Evolutionary conservation across 2,888 invertebrate genomes (phyloP).

Genomic region (Pterobdella sp.): DNA sequence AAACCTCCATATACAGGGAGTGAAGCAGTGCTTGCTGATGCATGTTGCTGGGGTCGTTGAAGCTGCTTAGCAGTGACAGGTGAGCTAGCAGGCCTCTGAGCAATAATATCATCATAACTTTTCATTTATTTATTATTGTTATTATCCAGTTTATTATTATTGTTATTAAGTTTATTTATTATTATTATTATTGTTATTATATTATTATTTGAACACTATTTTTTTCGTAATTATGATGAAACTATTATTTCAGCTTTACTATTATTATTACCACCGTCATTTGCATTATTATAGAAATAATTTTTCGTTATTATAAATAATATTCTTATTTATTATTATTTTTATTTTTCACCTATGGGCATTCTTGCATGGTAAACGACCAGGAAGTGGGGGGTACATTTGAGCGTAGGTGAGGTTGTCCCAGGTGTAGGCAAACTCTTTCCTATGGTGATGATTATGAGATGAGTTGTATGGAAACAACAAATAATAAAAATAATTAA

Average conservation of each 20-base stretch:
- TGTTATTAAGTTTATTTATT: no score
- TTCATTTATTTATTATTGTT: background rate
- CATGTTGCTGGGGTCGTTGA: conserved; percentile 71
- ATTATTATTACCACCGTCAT: no score
- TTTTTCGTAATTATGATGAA: no score
- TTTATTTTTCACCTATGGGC: background rate
- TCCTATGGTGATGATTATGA: background rate
- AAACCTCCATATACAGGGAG: conserved; percentile 51
- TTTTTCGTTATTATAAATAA: no score
- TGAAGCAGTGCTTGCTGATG: conserved; percentile 68
- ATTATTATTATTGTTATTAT: no score
- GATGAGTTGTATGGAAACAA: no score
- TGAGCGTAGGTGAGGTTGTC: conserved; percentile 14
- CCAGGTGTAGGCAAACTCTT: conserved; percentile 25
- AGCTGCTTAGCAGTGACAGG: conserved; percentile 61
- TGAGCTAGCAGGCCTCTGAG: conserved; percentile 33
- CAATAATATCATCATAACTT: background rate
- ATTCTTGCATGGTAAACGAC: no score
- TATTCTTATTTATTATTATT: no score
- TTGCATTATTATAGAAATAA: no score
- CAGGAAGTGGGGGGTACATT: background rate
- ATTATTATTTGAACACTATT: no score
- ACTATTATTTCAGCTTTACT: no score
- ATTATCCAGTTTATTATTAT: background rate
- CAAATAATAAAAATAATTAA: background rate